Base-by-base conservation (phyloP, 2,113 vertebrate genomes). In the Notothenia coriiceps region DNA sequence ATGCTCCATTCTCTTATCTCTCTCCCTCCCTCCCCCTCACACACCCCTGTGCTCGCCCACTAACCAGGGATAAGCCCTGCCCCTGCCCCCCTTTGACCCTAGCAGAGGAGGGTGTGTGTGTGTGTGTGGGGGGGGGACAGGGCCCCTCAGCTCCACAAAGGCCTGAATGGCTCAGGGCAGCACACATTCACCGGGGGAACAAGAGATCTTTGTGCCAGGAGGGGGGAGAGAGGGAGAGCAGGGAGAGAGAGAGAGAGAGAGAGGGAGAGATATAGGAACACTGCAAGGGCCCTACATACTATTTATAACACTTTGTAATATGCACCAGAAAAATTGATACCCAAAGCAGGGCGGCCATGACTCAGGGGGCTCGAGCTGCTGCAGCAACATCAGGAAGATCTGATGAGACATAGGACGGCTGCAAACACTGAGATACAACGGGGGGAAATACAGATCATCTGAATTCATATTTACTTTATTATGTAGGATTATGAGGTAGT, bases 191-290 rank as follows among this genome's bases (percentile, higher is more conserved):
- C 89, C 78, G n/a, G 80, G 79, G 86, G 88, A 95, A 96, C 94
- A 95, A 95, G 94, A 94, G 88, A 88, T 91, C 93, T 95, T 95
- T 95, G 94, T 95, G 92, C 91, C 87, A 87, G 88, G 79, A 88
- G 77, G 91, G 88, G 69, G 49, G 81, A 76, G 68, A 29, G 82
- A 67, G 64, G n/a, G 70, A 35, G 73, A 29, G 77, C 33, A 35
- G 11, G n/a, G n/a, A 2, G 82, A 67, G 64, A 18, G 70, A 35
- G 73, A 29, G 77, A 61, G 55, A 57, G 18, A 67, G 46, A 49
- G 69, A 22, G 52, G 35, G 72, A 81, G 81, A 65, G 76, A 83
- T 69, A 91, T 77, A 82, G 29, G 54, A 86, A 80, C 57, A 82
- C 88, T 88, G 79, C 87, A 86, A 82, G 85, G 89, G 70, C 86